Evolutionary conservation across 1,140 invertebrate species (phyloP).

Genomic region (Rhizoglyphus robini): DNA sequence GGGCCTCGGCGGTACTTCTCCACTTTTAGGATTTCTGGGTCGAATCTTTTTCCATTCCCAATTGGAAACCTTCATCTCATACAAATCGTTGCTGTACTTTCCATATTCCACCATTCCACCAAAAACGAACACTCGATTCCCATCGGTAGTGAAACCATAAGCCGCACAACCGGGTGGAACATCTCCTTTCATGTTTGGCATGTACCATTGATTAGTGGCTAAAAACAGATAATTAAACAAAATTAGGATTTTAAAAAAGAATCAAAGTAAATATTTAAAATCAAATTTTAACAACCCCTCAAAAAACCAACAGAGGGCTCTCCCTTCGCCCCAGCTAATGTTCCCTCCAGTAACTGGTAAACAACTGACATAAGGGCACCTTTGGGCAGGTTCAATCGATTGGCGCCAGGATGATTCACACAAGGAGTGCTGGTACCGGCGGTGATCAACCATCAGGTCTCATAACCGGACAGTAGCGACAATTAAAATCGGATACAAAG

Average conservation of each 20-base stretch:
- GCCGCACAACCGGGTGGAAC: constrained; percentile 96
- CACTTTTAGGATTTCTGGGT: constrained; percentile 66
- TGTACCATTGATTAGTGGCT: constrained; percentile 96
- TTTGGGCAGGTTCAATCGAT: neutral
- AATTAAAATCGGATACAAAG: too few relatives aligned
- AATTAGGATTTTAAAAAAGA: neutral
- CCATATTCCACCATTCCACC: constrained; percentile 99
- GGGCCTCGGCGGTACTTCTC: constrained; percentile 66
- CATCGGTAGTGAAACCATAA: constrained; percentile 93
- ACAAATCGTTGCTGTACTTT: constrained; percentile 96
- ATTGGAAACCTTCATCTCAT: constrained; percentile 83
- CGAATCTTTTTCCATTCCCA: constrained; percentile 98
- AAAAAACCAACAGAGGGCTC: neutral
- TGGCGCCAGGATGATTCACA: too few relatives aligned
- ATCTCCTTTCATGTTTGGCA: constrained; percentile 92
- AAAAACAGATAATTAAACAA: constrained; percentile 33
- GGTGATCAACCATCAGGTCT: too few relatives aligned
- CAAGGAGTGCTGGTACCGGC: too few relatives aligned
- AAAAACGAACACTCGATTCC: constrained; percentile 86
- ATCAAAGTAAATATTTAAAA: neutral
- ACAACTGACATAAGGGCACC: neutral
- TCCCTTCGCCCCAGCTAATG: neutral
- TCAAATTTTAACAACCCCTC: neutral
- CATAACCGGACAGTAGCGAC: too few relatives aligned
- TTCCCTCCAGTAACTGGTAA: neutral